phyloP scores from a whole-genome alignment of 2,888 invertebrate species.

The Pammene fasciana region DNA sequence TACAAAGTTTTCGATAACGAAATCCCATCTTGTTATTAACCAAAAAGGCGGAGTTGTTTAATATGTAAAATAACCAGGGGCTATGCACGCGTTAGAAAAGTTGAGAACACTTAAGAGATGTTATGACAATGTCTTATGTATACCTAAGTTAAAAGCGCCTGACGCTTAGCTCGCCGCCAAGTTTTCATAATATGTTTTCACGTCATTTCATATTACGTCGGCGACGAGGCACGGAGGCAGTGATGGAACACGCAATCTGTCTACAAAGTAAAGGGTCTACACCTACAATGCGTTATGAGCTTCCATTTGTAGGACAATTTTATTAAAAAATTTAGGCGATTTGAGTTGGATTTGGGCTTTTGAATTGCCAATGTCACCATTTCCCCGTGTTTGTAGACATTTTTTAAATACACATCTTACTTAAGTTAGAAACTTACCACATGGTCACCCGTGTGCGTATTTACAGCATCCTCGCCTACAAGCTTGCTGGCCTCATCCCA shows the following conservation, averaged over 20 bases:
- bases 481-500: slow-evolving; percentile 98
- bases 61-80: slow-evolving; percentile 31
- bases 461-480: slow-evolving; percentile 87
- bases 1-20: slow-evolving; percentile 5
- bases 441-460: slow-evolving; percentile 92
- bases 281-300: slow-evolving; percentile 1
- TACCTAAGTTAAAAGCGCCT: slow-evolving; percentile 40
- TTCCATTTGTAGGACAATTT: neutral
- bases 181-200: slow-evolving; percentile 40
- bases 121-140: slow-evolving; percentile 33
- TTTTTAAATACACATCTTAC: too few species aligned
- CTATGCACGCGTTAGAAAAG: slow-evolving; percentile 28
- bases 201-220: slow-evolving; percentile 32
- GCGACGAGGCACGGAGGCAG: slow-evolving; percentile 12
- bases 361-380: too few species aligned
- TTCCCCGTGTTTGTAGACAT: too few species aligned
- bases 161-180: slow-evolving; percentile 33
- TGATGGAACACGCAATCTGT: slow-evolving; percentile 29
- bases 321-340: neutral
- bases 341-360: too few species aligned
- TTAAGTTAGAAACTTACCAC: slow-evolving; percentile 80
- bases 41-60: slow-evolving; percentile 18
- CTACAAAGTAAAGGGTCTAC: slow-evolving; percentile 8
- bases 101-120: slow-evolving; percentile 36
- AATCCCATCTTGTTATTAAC: slow-evolving; percentile 7